Percentiles rank a stretch among this genome's conserved stretches.
Evolutionary conservation across 2,888 invertebrate genomes (phyloP).

Genomic region (Andrena flavipes): DNA sequence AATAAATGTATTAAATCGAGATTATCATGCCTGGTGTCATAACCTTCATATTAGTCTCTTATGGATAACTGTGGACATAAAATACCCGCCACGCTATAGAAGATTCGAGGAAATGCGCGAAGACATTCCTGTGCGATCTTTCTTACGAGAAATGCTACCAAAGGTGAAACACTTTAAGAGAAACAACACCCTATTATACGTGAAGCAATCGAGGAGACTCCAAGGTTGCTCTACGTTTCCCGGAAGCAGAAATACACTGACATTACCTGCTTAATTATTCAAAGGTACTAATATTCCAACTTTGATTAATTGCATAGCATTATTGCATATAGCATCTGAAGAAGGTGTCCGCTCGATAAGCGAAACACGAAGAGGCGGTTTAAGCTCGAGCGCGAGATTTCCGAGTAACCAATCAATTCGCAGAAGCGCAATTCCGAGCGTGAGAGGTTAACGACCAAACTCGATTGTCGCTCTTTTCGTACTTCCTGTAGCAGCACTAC

Average conservation of each 20-base stretch:
- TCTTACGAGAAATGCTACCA: no score
- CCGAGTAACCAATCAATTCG: constrained; percentile 54
- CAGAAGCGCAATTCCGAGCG: constrained; percentile 49
- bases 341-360: constrained; percentile 18
- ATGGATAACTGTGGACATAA: background rate
- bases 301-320: background rate
- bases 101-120: no score
- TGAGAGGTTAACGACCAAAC: constrained; percentile 47
- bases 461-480: constrained; percentile 39
- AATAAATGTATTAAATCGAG: constrained; percentile 37
- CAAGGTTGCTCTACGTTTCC: background rate
- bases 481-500: constrained; percentile 31
- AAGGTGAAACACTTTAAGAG: no score
- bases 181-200: no score
- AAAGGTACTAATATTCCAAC: background rate
- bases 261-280: background rate
- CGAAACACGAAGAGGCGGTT: constrained; percentile 32
- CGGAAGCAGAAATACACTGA: background rate
- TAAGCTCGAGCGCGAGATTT: constrained; percentile 38
- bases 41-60: constrained; percentile 43
- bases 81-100: no score
- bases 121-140: no score
- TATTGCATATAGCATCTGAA: background rate
- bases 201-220: no score
- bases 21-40: constrained; percentile 49